Percentiles rank a stretch among this genome's conserved stretches.
These are phyloP conservation scores for Hyles vespertilio DNA, from an alignment of 1,140 invertebrate genomes.

Conservation along the genomic window DNA sequence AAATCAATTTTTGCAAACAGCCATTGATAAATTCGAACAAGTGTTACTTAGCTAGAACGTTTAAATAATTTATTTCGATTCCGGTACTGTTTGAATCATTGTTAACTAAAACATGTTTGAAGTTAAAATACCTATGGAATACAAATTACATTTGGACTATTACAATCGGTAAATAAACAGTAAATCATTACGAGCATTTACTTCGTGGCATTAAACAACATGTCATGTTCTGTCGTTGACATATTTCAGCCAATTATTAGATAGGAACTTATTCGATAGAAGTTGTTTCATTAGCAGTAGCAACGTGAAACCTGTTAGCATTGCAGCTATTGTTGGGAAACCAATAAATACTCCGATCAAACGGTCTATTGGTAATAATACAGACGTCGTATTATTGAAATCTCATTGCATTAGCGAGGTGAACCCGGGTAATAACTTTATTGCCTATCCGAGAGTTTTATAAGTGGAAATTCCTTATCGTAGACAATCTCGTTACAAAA, in stretches of 20 bases:
- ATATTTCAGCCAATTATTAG: conserved; percentile 18
- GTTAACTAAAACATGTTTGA: no score
- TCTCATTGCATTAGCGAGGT: conserved; percentile 6
- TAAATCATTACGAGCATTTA: conserved; percentile 3
- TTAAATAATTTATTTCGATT: conserved; percentile 29
- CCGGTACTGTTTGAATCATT: no score
- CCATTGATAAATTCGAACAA: no score
- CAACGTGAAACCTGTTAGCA: conserved; percentile 32
- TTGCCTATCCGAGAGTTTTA: conserved; percentile 2
- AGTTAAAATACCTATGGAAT: background rate
- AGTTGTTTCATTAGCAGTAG: conserved; percentile 9
- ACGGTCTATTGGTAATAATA: conserved; percentile 1
- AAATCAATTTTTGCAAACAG: no score
- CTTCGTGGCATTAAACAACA: conserved; percentile 10
- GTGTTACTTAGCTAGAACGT: conserved; percentile 39
- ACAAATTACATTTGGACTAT: conserved; percentile 1
- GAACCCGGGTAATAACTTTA: conserved; percentile 7
- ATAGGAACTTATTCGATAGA: conserved; percentile 12
- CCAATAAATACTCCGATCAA: conserved; percentile 8
- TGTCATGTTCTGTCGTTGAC: conserved; percentile 14
- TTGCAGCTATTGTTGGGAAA: conserved; percentile 25
- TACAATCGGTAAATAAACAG: conserved; percentile 3
- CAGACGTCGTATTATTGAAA: conserved; percentile 4
- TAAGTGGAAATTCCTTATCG: background rate
- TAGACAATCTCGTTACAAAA: no score